phyloP scores from a whole-genome alignment of 2,888 invertebrate genomes.

The Capitulum mitella region DNA sequence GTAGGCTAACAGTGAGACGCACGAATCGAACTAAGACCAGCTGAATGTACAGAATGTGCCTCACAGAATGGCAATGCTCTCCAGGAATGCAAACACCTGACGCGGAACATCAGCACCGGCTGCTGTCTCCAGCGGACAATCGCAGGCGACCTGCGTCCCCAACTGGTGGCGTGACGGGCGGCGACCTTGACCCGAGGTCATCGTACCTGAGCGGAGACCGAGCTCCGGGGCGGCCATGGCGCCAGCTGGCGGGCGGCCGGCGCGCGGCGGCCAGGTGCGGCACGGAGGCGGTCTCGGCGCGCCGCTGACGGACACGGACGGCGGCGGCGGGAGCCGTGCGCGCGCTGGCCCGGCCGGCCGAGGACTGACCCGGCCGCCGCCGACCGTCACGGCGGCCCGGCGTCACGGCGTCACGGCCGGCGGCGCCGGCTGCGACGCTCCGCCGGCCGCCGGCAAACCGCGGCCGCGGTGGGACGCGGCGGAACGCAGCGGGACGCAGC shows the following conservation, averaged over 20 bases:
- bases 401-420: not conserved
- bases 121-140: too few relatives aligned
- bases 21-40: too few relatives aligned
- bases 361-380: not conserved
- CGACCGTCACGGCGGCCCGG: not conserved
- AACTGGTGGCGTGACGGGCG: too few relatives aligned
- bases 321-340: not conserved
- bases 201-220: not conserved
- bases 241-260: not conserved
- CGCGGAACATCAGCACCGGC: too few relatives aligned
- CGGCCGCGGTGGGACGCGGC: not conserved
- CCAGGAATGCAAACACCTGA: too few relatives aligned
- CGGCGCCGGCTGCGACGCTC: not conserved
- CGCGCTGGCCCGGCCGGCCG: not conserved
- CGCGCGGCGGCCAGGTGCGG: not conserved
- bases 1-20: too few relatives aligned
- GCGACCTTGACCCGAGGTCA: not conserved
- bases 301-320: not conserved
- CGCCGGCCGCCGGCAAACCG: not conserved
- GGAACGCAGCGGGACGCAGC: too few relatives aligned
- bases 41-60: too few relatives aligned
- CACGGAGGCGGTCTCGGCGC: not conserved
- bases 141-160: too few relatives aligned
- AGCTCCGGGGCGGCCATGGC: not conserved
- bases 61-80: too few relatives aligned